A percentile compares a stretch with the other conserved stretches of the same genome.
phyloP scores from a whole-genome alignment of 2,113 vertebrate species.

The Choloepus hoffmanni region DNA sequence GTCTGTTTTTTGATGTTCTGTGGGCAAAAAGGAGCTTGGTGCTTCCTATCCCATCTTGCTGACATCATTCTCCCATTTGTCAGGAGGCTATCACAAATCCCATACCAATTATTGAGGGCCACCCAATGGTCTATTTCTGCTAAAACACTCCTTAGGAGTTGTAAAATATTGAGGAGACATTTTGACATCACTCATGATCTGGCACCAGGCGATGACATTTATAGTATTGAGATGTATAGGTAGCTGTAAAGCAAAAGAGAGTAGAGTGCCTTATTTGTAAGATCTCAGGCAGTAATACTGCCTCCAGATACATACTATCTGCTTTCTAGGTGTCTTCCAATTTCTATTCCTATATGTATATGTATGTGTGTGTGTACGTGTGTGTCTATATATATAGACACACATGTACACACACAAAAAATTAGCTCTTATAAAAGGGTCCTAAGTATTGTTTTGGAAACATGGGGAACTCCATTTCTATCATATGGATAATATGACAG shows the following conservation, averaged over 20 bases:
- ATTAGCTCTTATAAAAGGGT: not conserved
- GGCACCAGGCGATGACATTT: not conserved
- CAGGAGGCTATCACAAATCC: not conserved
- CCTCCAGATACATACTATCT: not conserved
- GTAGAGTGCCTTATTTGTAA: not conserved
- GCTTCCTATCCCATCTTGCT: too few relatives aligned
- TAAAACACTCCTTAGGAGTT: not conserved
- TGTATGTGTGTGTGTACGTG: too few relatives aligned
- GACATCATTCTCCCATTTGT: too few relatives aligned
- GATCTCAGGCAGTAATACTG: not conserved
- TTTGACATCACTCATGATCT: constrained; percentile 1
- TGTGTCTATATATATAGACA: too few relatives aligned
- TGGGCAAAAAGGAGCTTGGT: too few relatives aligned
- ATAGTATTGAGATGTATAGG: not conserved
- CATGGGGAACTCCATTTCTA: not conserved
- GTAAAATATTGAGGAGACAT: not conserved
- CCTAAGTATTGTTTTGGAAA: constrained; percentile 41
- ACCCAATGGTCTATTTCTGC: not conserved
- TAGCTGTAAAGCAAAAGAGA: constrained; percentile 21
- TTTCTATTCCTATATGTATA: not conserved
- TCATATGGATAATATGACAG: not conserved
- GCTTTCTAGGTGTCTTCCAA: not conserved
- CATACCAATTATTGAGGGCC: not conserved
- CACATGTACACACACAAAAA: not conserved
- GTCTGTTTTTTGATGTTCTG: too few relatives aligned